Evolutionary conservation across 1,140 invertebrate species (phyloP).

Genomic region (Campoletis sonorensis): DNA sequence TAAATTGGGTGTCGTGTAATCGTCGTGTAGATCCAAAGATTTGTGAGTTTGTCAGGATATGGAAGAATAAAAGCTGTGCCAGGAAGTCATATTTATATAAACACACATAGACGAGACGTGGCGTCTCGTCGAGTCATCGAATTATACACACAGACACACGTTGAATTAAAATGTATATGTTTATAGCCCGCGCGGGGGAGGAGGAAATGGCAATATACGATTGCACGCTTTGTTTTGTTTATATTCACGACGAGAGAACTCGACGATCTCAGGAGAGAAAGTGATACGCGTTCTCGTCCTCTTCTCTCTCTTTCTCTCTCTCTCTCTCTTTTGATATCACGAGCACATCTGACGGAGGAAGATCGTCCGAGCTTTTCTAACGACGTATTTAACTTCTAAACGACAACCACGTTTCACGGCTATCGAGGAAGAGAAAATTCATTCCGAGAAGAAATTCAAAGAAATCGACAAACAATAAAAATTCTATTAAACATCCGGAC

Average conservation of each 20-base stretch:
- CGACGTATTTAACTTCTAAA: background rate
- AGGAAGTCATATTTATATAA: background rate
- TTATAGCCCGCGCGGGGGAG: background rate
- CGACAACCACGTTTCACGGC: too few species aligned
- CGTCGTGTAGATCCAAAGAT: background rate
- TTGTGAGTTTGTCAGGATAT: background rate
- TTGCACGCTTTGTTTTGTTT: slow-evolving; percentile 28
- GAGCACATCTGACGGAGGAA: slow-evolving; percentile 12
- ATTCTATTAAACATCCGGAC: too few species aligned
- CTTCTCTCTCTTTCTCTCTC: slow-evolving; percentile 10
- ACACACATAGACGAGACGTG: background rate
- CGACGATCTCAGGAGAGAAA: slow-evolving; percentile 24
- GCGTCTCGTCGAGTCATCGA: too few species aligned
- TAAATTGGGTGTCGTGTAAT: too few species aligned
- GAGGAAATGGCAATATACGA: slow-evolving; percentile 21
- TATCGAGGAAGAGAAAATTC: too few species aligned
- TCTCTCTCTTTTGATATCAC: slow-evolving; percentile 1
- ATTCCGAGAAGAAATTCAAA: background rate
- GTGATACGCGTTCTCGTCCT: slow-evolving; percentile 32
- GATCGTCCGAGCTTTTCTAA: slow-evolving; percentile 2
- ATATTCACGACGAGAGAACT: background rate
- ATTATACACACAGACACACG: too few species aligned
- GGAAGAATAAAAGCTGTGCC: background rate
- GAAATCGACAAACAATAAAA: background rate
- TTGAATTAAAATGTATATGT: too few species aligned